Evolutionary conservation across 1,140 invertebrate species (phyloP), one percentile per base, ranked within the genome.

Genomic region (Stegodyphus dumicola): DNA sequence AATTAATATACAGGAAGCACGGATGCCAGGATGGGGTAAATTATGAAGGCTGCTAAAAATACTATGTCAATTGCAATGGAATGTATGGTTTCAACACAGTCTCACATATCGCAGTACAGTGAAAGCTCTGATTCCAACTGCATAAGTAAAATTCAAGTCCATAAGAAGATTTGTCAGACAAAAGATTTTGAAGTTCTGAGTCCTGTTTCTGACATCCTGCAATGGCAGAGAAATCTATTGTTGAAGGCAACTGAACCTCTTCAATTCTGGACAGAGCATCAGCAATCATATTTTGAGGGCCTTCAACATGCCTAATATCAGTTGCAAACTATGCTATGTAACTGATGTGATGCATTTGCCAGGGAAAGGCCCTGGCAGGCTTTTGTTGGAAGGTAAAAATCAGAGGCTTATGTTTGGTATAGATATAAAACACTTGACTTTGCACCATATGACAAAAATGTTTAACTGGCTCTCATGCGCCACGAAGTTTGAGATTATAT

Each of bases 401-500:
- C 7, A 77, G 18, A 10, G 70, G 60, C 9, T 87, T 83, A 18
- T 83, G 78, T 51, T 77, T 33, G 2, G 67, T 83, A 10, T 2
- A 86, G 6, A 80, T 18, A 49, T 0, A 7, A 53, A 78, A 78
- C 10, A 17, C 33, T 15, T 48, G 18, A 51, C 77, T 15, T 53
- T 54, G 10, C 13, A 79, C 3, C 33, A 79, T 65, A 33, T 53
- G n/a, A 6, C 77, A 15, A 79, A 69, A 48, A 53, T 79, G 77
- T 33, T 13, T 10, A n/a, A 78, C 49, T 7, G 64, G 6, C 6
- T 11, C 17, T 15, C 65, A 77, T 15, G 54, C 69, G 7, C 10
- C 7, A 1, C 92, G 78, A 0, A 92, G 86, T 88, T 93, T 91
- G 7, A 90, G 77, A 83, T 91, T 90, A 88, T 91, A 92, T 0